Evolutionary conservation across 2,113 vertebrate species (phyloP).

Genomic region (Dipodomys ordii): DNA sequence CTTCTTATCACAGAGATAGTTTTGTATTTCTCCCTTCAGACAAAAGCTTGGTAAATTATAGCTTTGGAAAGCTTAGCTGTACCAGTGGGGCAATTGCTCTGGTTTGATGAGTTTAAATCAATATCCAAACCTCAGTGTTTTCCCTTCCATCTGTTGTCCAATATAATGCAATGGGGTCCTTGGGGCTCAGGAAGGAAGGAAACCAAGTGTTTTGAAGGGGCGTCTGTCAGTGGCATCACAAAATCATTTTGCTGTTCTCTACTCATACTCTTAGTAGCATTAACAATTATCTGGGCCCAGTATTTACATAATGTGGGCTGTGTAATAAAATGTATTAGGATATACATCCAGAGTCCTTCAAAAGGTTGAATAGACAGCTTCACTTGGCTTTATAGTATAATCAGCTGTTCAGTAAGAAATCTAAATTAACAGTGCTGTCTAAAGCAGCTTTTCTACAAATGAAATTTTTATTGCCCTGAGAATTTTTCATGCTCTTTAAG

Average conservation of each 20-base stretch:
- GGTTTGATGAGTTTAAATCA: constrained; percentile 74
- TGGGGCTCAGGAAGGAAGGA: constrained; percentile 8
- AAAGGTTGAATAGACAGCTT: neutral
- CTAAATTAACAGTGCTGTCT: neutral
- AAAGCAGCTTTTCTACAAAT: constrained; percentile 25
- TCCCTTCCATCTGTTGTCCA: neutral
- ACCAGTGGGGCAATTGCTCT: constrained; percentile 29
- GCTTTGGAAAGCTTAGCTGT: constrained; percentile 70
- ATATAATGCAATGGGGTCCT: constrained; percentile 25
- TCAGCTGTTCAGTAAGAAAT: neutral
- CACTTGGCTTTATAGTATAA: neutral
- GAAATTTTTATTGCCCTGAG: neutral
- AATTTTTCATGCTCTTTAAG: neutral
- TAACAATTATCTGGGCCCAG: neutral
- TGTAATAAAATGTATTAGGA: neutral
- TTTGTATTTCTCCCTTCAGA: constrained; percentile 78
- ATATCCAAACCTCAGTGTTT: constrained; percentile 50
- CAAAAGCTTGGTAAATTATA: constrained; percentile 68
- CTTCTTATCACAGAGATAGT: constrained; percentile 82
- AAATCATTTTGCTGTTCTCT: constrained; percentile 11
- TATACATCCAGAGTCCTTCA: neutral
- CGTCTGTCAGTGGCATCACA: neutral
- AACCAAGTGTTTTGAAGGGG: constrained; percentile 16
- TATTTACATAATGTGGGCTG: neutral
- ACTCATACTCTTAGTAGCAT: neutral